Base-by-base conservation (phyloP, 2,113 vertebrate genomes). In the Larimichthys polyactis region DNA sequence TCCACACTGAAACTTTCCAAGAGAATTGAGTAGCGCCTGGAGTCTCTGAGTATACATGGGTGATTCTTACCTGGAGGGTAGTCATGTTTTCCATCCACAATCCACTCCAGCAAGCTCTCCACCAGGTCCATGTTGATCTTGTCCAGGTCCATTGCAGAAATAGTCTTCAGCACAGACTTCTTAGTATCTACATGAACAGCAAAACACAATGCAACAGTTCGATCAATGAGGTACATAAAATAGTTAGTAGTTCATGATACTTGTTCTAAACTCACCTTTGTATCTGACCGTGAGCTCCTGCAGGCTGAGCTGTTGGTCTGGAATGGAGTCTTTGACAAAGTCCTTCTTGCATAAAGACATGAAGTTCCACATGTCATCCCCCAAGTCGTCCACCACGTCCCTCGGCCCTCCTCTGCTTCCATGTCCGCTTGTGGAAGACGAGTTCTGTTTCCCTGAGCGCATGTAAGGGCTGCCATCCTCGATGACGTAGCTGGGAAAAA, bases 91-190 rank as follows among this genome's bases (percentile, higher is more conserved):
- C 97, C 96, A 27, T 94, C 91, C 66, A 99, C 96, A 86, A 99
- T 99, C 98, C 98, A 99, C 86, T 99, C 98, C 77, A 99, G 85
- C 67, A 99, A 92, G 69, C 93, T 96, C 89, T 99, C 98, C 82
- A 99, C 96, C 86, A 99, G 93, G 81, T 99, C 98, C 93, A 99
- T 95, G 90, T 99, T 99, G 80, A 99, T 96, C 94, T 98, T 99
- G 75, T 99, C 97, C 83, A 99, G 95, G 88, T 99, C 98, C 97
- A 99, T 97, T 22, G 93, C 51, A 76, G 96, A 94, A 57, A 99
- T 93, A 1, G 97, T 98, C 94, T 97, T 98, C 88, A 99, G 87
- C 66, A 97, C 97, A 64, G 96, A 84, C 78, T 96, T 98, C 83
- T 91, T 97, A 62, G 96, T 89, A 3, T 96, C 98, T 99, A 71